Base-by-base conservation (phyloP, 2,797 vertebrate species). In the Rhinoraja longicauda region DNA sequence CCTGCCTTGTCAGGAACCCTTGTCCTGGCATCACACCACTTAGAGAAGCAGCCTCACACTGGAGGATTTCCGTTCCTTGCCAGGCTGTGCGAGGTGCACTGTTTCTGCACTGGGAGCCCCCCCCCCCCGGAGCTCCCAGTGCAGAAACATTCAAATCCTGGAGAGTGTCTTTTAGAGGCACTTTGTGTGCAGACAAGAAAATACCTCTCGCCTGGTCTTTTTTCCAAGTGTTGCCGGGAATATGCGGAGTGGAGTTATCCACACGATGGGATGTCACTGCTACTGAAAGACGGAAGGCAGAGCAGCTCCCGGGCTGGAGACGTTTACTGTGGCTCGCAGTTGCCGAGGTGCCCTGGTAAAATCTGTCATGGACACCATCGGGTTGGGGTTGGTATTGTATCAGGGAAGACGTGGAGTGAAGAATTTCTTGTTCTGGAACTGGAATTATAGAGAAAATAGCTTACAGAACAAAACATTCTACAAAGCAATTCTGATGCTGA, bases 81-180 rank as follows among this genome's bases (percentile, higher is more conserved):
- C 59, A 67, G 39, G 39, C 67, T n/a, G n/a, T n/a, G n/a, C n/a
- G n/a, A n/a, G n/a, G n/a, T n/a, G n/a, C n/a, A n/a, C n/a, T n/a
- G n/a, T n/a, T n/a, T n/a, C n/a, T n/a, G n/a, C n/a, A n/a, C n/a
- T n/a, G n/a, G n/a, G n/a, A n/a, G n/a, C n/a, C n/a, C n/a, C n/a
- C n/a, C n/a, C n/a, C 70, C 67, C 39, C 17, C 17, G 10, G 90
- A 75, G 39, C 39, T 57, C 39, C 70, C 5, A 73, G 36, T 32
- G 39, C 90, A 92, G 90, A 75, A 92, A 92, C 90, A 92, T 92
- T 53, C 90, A 92, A 73, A 92, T 13, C 64, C 90, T 92, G 72
- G 73, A 92, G 90, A 92, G 90, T 92, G 90, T 75, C 90, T 92
- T 92, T 53, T 53, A 70, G 70, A 70, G 12, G 39, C 45, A 92